Evolutionary conservation across 2,797 vertebrate genomes (phyloP).

Genomic region (Melanotaenia maccullochi): DNA sequence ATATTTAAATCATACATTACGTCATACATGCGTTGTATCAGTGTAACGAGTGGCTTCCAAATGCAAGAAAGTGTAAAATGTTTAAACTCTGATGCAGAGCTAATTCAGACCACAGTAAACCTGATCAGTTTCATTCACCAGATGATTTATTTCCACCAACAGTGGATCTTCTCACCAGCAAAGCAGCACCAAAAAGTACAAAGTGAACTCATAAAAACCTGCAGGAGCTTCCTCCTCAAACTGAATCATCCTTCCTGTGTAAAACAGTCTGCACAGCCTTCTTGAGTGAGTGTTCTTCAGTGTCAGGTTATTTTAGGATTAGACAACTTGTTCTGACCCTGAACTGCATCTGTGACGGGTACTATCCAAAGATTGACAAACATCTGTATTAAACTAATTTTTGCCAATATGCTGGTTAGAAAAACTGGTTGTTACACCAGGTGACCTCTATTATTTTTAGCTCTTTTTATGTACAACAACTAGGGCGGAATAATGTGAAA

Average conservation of each 20-base stretch:
- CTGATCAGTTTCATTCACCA: not conserved
- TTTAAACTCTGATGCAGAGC: not conserved
- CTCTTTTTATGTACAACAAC: conserved; percentile 32
- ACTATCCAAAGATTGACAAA: conserved; percentile 17
- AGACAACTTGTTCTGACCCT: conserved; percentile 13
- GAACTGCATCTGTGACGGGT: conserved; percentile 20
- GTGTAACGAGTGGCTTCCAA: no score
- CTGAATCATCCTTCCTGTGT: conserved; percentile 3
- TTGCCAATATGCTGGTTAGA: not conserved
- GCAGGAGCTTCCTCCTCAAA: conserved; percentile 4
- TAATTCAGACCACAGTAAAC: not conserved
- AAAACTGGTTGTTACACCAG: conserved; percentile 2
- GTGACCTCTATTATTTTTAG: conserved; percentile 24
- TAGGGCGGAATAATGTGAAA: conserved; percentile 49
- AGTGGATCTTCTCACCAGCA: not conserved
- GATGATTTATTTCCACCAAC: not conserved
- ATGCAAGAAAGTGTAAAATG: not conserved
- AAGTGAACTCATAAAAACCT: not conserved
- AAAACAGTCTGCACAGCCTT: not conserved
- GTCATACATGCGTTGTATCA: not conserved
- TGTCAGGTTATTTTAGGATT: conserved; percentile 23
- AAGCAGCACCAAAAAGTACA: not conserved
- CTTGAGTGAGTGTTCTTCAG: conserved; percentile 4
- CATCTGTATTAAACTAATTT: conserved; percentile 4
- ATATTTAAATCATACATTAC: not conserved